Evolutionary conservation across 2,888 invertebrate genomes (phyloP).

Genomic region (Dynastes grantii): DNA sequence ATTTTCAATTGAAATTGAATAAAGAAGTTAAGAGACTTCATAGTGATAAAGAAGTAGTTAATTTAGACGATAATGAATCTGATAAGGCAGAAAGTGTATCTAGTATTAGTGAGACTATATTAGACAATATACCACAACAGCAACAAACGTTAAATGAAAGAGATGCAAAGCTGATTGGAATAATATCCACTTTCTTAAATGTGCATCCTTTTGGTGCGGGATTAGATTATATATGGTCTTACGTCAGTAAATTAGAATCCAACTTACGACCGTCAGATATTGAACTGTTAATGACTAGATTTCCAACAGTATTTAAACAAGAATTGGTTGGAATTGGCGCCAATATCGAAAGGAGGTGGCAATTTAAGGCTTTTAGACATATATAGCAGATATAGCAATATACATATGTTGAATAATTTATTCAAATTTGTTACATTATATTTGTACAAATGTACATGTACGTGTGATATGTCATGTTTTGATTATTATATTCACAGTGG

Average conservation of each 20-base stretch:
- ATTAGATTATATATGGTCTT: constrained; percentile 92
- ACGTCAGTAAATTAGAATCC: constrained; percentile 87
- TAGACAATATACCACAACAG: constrained; percentile 57
- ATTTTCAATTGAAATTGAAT: constrained; percentile 68
- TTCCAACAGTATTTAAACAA: constrained; percentile 86
- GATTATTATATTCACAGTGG: constrained; percentile 3
- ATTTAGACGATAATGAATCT: constrained; percentile 70
- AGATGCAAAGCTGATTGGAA: constrained; percentile 86
- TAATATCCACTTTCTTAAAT: constrained; percentile 91
- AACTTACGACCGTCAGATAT: constrained; percentile 82
- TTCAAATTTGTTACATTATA: constrained; percentile 15
- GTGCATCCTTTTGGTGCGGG: constrained; percentile 96
- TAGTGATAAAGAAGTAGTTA: constrained; percentile 70
- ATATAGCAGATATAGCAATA: constrained; percentile 29
- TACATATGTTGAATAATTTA: constrained; percentile 1
- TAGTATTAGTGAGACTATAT: constrained; percentile 64
- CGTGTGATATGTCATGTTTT: constrained; percentile 28
- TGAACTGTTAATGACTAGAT: constrained; percentile 83
- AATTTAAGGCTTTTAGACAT: constrained; percentile 80
- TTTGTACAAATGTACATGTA: constrained; percentile 31
- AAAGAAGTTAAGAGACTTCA: constrained; percentile 44
- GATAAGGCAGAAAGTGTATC: constrained; percentile 63
- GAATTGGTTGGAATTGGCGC: constrained; percentile 88
- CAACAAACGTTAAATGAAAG: constrained; percentile 69
- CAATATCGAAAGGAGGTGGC: constrained; percentile 90